Evolutionary conservation across 1,140 invertebrate species (phyloP).

Genomic region (Drosophila kepulauana): DNA sequence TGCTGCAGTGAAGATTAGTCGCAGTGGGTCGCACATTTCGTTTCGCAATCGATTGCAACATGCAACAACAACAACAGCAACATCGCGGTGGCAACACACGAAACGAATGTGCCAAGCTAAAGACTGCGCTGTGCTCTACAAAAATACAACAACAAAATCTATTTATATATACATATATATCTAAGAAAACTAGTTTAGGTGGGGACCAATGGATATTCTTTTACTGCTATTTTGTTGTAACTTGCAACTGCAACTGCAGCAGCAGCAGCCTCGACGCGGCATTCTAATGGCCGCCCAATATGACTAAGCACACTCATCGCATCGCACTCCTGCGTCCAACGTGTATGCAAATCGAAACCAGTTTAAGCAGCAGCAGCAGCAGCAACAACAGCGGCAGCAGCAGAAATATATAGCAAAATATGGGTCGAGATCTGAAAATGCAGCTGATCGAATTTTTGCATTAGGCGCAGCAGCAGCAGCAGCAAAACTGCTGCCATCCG

Average conservation of each 20-base stretch:
- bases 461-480: constrained; percentile 79
- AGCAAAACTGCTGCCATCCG: constrained; percentile 69
- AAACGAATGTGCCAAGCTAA: constrained; percentile 73
- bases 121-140: constrained; percentile 70
- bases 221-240: constrained; percentile 81
- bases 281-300: constrained; percentile 85
- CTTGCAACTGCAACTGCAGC: constrained; percentile 34
- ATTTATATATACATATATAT: background rate
- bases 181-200: constrained; percentile 82
- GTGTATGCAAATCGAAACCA: constrained; percentile 84
- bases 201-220: constrained; percentile 84
- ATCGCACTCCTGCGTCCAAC: constrained; percentile 81
- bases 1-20: constrained; percentile 72
- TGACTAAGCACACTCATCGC: constrained; percentile 85
- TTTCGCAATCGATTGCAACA: constrained; percentile 84
- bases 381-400: constrained; percentile 20
- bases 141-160: constrained; percentile 40
- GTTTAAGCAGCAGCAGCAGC: constrained; percentile 61
- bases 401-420: constrained; percentile 77
- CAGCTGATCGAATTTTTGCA: constrained; percentile 85
- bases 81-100: constrained; percentile 60
- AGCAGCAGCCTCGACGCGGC: constrained; percentile 48
- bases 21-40: constrained; percentile 83
- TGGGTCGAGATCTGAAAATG: constrained; percentile 84
- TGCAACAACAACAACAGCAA: constrained; percentile 61